Percentiles rank a stretch among this genome's conserved stretches.
phyloP scores from a whole-genome alignment of 2,113 vertebrate genomes.

The Tachycineta bicolor region DNA sequence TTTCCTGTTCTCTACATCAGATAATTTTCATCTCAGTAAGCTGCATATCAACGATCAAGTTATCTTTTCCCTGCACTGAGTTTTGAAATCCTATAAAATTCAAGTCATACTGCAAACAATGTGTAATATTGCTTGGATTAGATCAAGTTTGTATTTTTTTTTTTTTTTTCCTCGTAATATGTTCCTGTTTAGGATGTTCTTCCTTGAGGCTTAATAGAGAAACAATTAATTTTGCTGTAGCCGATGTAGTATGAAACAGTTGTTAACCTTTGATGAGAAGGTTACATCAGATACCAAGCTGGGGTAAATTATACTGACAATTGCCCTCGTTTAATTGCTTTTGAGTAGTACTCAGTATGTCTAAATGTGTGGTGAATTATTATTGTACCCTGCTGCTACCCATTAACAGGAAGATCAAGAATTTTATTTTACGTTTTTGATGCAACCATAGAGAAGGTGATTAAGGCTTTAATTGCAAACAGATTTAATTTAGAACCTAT shows the following conservation, averaged over 20 bases:
- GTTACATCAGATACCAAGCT: slow-evolving; percentile 33
- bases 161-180: background rate
- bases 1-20: background rate
- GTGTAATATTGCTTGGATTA: background rate
- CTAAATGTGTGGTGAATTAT: slow-evolving; percentile 46
- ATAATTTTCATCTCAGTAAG: background rate
- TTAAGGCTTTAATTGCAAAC: slow-evolving; percentile 60
- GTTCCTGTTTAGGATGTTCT: background rate
- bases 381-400: background rate
- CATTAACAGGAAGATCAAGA: slow-evolving; percentile 11
- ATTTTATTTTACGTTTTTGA: slow-evolving; percentile 12
- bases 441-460: background rate
- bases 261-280: slow-evolving; percentile 51
- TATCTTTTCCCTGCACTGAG: background rate
- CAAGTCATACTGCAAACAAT: background rate
- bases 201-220: background rate
- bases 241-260: background rate
- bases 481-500: slow-evolving; percentile 40
- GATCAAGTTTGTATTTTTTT: background rate
- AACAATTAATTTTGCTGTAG: background rate
- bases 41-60: background rate
- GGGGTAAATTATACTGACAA: slow-evolving; percentile 54
- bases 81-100: background rate
- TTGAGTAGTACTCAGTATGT: slow-evolving; percentile 10
- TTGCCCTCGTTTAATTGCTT: slow-evolving; percentile 61